Evolutionary conservation across 2,888 invertebrate species (phyloP).

Genomic region (Cantharis nigra): DNA sequence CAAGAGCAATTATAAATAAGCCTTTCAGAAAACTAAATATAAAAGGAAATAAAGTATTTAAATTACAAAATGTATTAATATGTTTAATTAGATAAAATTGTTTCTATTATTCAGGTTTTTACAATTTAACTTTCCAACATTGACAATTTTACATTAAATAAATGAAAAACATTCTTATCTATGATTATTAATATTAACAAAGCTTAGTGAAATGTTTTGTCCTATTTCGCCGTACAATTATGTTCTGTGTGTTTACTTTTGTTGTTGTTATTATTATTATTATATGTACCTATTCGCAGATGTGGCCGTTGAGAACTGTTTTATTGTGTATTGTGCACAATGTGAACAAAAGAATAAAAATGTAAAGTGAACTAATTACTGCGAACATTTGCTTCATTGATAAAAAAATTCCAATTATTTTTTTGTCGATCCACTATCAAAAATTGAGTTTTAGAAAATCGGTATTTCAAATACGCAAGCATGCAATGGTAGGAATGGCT

Average conservation of each 20-base stretch:
- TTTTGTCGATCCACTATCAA: background rate
- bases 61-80: no score
- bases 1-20: no score
- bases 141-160: background rate
- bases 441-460: background rate
- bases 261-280: constrained; percentile 7
- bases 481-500: constrained; percentile 12
- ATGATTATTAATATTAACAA: background rate
- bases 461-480: constrained; percentile 9
- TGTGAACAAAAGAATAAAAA: background rate
- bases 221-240: constrained; percentile 7
- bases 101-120: background rate
- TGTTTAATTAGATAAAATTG: no score
- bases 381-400: background rate
- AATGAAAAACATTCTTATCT: background rate
- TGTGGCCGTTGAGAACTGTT: background rate
- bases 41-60: no score
- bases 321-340: background rate
- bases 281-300: background rate
- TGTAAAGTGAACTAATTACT: background rate
- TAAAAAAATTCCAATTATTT: background rate
- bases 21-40: no score
- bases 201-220: background rate
- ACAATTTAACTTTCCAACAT: background rate
- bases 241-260: background rate